Evolutionary conservation across 2,113 vertebrate species (phyloP).

Genomic region (Pseudopodoces humilis): DNA sequence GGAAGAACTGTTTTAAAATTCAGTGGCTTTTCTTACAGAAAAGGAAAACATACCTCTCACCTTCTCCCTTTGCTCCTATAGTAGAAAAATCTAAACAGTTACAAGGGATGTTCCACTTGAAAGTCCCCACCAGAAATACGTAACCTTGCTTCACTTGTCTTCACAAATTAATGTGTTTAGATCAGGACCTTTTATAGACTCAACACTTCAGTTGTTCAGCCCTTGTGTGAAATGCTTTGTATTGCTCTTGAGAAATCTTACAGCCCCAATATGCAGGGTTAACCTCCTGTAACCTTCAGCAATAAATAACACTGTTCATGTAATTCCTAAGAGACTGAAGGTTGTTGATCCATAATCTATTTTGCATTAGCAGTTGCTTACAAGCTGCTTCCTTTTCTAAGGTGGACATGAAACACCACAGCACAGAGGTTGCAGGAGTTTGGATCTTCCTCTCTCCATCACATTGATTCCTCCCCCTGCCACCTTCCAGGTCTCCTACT

Average conservation of each 20-base stretch:
- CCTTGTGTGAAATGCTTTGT: background rate
- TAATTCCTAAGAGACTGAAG: background rate
- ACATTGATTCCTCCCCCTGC: background rate
- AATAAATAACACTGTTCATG: background rate
- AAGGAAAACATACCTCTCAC: background rate
- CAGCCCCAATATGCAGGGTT: fast-evolving
- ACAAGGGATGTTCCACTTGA: background rate
- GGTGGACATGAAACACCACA: background rate
- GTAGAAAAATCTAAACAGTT: background rate
- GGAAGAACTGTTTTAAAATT: background rate
- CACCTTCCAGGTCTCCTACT: background rate
- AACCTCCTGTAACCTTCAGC: background rate
- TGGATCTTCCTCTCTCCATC: background rate
- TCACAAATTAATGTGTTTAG: background rate
- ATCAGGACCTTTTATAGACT: background rate
- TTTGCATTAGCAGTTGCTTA: background rate
- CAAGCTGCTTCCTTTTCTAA: background rate
- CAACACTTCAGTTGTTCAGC: background rate
- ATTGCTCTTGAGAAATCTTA: background rate
- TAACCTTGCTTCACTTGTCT: background rate
- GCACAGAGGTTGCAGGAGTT: background rate
- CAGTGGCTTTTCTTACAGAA: background rate
- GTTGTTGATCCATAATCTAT: background rate
- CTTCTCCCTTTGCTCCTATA: background rate
- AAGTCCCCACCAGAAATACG: background rate